phyloP scores from a whole-genome alignment of 2,888 invertebrate genomes.

The Catocala nupta region DNA sequence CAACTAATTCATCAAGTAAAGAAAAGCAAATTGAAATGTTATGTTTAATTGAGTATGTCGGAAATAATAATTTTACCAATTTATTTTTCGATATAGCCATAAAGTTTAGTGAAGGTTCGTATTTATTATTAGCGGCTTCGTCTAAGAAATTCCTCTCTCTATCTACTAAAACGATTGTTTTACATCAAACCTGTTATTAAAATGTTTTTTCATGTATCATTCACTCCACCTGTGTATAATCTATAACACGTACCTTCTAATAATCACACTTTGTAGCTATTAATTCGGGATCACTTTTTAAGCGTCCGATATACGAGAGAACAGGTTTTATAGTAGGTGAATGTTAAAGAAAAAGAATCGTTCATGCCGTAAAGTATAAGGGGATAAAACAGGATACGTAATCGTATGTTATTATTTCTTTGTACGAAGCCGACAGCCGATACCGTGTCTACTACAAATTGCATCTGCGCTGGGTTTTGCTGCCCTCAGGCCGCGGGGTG shows the following conservation, averaged over 20 bases:
- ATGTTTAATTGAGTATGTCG: constrained; percentile 16
- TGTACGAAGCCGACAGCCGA: constrained; percentile 69
- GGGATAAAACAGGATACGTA: constrained; percentile 67
- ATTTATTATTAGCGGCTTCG: constrained; percentile 1
- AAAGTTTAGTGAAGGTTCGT: background rate
- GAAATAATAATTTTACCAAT: constrained; percentile 6
- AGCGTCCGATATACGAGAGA: constrained; percentile 73
- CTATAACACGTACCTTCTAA: constrained; percentile 58
- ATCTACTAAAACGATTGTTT: constrained; percentile 5
- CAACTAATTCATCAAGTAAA: background rate
- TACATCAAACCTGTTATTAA: constrained; percentile 15
- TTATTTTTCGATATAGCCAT: constrained; percentile 8
- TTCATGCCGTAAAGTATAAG: constrained; percentile 72
- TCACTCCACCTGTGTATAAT: constrained; percentile 18
- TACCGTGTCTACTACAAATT: constrained; percentile 56
- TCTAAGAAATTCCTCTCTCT: background rate
- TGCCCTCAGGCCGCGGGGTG: constrained; percentile 17
- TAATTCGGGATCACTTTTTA: constrained; percentile 79
- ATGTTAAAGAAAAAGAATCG: constrained; percentile 70
- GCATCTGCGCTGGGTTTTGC: constrained; percentile 39
- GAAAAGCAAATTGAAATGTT: constrained; percentile 30
- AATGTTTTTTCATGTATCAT: constrained; percentile 11
- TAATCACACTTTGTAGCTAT: constrained; percentile 81
- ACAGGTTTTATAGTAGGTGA: constrained; percentile 76
- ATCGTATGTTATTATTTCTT: constrained; percentile 82